A percentile compares a stretch with the other conserved stretches of the same genome.
phyloP scores from a whole-genome alignment of 2,113 vertebrate genomes.

The Myotis yumanensis region DNA sequence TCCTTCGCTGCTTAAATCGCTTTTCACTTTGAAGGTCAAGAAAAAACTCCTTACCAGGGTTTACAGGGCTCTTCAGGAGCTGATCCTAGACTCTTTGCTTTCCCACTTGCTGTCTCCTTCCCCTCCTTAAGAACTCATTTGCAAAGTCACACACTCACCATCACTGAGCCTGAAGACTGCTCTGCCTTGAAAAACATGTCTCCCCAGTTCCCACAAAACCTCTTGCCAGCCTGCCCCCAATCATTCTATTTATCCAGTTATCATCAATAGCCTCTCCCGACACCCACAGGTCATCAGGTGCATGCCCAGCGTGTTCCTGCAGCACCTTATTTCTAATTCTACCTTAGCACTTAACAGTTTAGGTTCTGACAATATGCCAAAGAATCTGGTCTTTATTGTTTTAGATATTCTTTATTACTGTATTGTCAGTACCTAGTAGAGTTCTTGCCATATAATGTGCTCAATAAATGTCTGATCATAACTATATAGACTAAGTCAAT shows the following conservation, averaged over 20 bases:
- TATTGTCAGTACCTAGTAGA: background rate
- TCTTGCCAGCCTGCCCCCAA: background rate
- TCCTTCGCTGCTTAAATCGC: background rate
- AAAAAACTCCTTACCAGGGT: background rate
- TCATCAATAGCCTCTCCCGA: background rate
- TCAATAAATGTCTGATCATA: background rate
- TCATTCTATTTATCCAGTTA: background rate
- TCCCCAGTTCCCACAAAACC: background rate
- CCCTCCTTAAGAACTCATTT: background rate
- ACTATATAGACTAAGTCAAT: background rate
- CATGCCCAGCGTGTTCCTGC: fast-evolving
- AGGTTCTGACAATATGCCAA: background rate
- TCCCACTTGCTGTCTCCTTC: background rate
- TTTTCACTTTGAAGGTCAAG: background rate
- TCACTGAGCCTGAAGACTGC: background rate
- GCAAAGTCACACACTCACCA: background rate
- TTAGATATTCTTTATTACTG: background rate
- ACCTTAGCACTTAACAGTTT: background rate
- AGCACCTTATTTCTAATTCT: background rate
- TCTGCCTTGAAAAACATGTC: background rate
- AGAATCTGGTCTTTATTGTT: background rate
- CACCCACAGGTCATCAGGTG: background rate
- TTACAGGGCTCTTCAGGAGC: background rate
- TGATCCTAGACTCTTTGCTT: background rate
- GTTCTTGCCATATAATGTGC: background rate